phyloP scores from a whole-genome alignment of 2,888 invertebrate species.

The Latrodectus elegans region DNA sequence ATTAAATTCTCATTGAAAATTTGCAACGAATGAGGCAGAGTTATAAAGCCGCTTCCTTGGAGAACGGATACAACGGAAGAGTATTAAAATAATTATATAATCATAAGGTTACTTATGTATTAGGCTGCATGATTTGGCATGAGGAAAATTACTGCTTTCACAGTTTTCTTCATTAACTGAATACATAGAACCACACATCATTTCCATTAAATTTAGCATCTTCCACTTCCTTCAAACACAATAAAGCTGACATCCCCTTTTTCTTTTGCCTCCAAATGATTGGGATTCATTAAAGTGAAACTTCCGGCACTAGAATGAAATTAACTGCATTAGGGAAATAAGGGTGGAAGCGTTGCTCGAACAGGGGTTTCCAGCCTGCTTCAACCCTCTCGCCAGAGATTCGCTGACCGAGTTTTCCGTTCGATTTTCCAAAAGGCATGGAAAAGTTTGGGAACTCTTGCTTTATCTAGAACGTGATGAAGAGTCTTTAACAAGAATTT shows the following conservation, averaged over 20 bases:
- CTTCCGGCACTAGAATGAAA: slow-evolving; percentile 40
- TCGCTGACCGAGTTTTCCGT: slow-evolving; percentile 31
- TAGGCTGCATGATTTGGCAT: neutral
- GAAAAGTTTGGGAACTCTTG: neutral
- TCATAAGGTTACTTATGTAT: neutral
- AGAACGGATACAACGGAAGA: neutral
- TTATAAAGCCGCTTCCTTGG: neutral
- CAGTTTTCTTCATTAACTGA: slow-evolving; percentile 43
- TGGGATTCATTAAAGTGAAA: slow-evolving; percentile 41
- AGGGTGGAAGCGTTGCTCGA: neutral
- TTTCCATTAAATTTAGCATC: slow-evolving; percentile 33
- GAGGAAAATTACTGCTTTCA: neutral
- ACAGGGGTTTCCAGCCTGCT: slow-evolving; percentile 10
- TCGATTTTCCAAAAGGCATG: slow-evolving; percentile 31
- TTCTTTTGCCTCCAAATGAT: slow-evolving; percentile 23
- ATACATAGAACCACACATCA: slow-evolving; percentile 18
- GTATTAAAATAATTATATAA: neutral
- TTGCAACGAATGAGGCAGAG: too few relatives aligned
- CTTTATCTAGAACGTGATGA: too few relatives aligned
- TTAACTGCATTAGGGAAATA: slow-evolving; percentile 50
- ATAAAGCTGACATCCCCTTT: neutral
- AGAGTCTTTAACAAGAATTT: too few relatives aligned
- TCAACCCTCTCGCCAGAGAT: neutral
- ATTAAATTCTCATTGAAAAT: neutral
- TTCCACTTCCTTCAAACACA: slow-evolving; percentile 3